Conservation (phyloP, 64 coral and sea anemone species). For the Actinia equina region DNA sequence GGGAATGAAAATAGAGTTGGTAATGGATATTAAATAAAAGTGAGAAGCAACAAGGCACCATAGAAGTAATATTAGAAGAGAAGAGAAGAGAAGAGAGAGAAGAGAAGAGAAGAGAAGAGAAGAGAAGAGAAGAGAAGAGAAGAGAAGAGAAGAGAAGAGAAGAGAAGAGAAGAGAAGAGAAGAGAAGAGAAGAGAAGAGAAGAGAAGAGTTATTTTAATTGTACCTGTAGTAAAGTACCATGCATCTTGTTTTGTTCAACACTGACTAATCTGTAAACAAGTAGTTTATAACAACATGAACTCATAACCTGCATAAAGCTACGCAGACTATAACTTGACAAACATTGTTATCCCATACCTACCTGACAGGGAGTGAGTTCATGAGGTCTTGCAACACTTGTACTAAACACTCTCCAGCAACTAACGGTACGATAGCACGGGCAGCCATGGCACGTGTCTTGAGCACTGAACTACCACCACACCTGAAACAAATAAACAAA, state of each 20-base stretch:
- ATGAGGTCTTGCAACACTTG: conserved; percentile 47
- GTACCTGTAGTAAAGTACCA: conserved; percentile 75
- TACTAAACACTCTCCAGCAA: conserved; percentile 44
- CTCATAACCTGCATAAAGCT: not conserved
- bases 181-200: not conserved
- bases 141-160: not conserved
- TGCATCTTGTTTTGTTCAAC: conserved; percentile 59
- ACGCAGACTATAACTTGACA: not conserved
- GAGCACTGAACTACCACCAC: conserved; percentile 70
- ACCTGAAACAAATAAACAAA: conserved; percentile 10
- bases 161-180: not conserved
- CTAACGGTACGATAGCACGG: conserved; percentile 76
- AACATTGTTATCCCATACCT: not conserved
- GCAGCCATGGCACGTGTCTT: conserved; percentile 88
- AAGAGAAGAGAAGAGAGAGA: not conserved
- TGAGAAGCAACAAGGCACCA: not conserved
- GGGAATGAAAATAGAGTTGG: not conserved
- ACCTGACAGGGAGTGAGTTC: conserved; percentile 50
- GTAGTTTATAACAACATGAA: not conserved
- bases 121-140: not conserved
- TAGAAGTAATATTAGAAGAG: not conserved
- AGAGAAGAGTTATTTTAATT: not conserved
- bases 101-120: not conserved
- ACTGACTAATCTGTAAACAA: not conserved
- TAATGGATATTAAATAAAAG: not conserved